A percentile compares a stretch with the other conserved stretches of the same genome.
phyloP scores from a whole-genome alignment of 2,888 invertebrate genomes.

The Hoplodrina blanda region DNA sequence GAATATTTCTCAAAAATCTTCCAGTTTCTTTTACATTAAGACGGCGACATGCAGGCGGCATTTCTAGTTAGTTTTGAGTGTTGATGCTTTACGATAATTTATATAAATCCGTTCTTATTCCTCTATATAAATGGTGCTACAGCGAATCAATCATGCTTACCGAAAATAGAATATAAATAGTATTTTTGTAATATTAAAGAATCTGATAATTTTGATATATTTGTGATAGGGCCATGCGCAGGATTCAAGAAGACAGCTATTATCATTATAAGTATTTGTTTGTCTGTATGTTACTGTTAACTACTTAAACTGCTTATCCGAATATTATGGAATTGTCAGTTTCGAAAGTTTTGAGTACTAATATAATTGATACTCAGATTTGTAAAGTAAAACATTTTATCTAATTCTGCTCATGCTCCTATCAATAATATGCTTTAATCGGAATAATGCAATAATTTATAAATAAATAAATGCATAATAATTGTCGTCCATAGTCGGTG shows the following conservation, averaged over 20 bases:
- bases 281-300: conserved; percentile 10
- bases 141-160: conserved; percentile 63
- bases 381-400: background rate
- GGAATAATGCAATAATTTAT: conserved; percentile 63
- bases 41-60: conserved; percentile 33
- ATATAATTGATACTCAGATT: conserved; percentile 8
- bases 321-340: background rate
- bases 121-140: conserved; percentile 68
- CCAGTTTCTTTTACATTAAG: conserved; percentile 4
- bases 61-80: conserved; percentile 56
- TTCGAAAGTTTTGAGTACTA: background rate
- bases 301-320: background rate
- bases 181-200: conserved; percentile 61
- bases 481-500: conserved; percentile 59
- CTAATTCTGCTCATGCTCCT: conserved; percentile 15
- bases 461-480: conserved; percentile 67
- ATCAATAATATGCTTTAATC: conserved; percentile 52
- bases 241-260: conserved; percentile 2
- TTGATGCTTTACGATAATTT: conserved; percentile 63
- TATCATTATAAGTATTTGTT: background rate
- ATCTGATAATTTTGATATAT: conserved; percentile 40
- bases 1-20: background rate
- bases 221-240: conserved; percentile 33
- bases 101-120: conserved; percentile 57
- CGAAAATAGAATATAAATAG: conserved; percentile 52